Evolutionary conservation across 2,888 invertebrate genomes (phyloP).

Genomic region (Eupithecia centaureata): DNA sequence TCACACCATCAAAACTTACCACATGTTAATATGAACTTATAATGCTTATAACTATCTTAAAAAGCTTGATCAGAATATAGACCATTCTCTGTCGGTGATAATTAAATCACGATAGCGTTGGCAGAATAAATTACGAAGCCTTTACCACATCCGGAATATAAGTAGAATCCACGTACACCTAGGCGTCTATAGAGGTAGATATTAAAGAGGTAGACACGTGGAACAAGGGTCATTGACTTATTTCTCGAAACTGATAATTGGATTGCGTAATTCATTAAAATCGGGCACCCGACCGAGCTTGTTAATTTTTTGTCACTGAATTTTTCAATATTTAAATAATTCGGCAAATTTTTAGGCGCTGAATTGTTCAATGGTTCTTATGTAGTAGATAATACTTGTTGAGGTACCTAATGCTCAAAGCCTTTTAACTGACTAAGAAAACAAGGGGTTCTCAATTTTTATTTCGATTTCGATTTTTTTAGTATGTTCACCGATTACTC

Average conservation of each 20-base stretch:
- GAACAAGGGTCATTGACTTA: conserved; percentile 2
- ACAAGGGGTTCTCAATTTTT: no score
- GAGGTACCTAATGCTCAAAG: no score
- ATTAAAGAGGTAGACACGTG: background rate
- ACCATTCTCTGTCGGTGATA: conserved; percentile 9
- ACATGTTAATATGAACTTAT: no score
- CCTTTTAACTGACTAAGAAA: no score
- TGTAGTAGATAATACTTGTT: no score
- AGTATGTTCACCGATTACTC: no score
- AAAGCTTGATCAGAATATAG: background rate
- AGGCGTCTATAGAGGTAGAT: background rate
- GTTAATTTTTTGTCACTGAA: background rate
- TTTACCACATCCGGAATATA: conserved; percentile 21
- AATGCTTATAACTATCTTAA: no score
- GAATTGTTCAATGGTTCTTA: no score
- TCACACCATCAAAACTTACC: no score
- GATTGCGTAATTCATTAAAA: conserved; percentile 5
- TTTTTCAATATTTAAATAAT: background rate
- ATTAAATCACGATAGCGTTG: conserved; percentile 24
- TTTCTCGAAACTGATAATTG: conserved; percentile 3
- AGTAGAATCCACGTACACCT: background rate
- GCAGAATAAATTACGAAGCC: conserved; percentile 26
- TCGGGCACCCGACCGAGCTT: background rate
- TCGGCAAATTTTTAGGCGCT: no score
- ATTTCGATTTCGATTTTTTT: no score